A percentile compares a stretch with the other conserved stretches of the same genome.
Evolutionary conservation across 2,888 invertebrate species (phyloP).

Genomic region (Cephus nigrinus): DNA sequence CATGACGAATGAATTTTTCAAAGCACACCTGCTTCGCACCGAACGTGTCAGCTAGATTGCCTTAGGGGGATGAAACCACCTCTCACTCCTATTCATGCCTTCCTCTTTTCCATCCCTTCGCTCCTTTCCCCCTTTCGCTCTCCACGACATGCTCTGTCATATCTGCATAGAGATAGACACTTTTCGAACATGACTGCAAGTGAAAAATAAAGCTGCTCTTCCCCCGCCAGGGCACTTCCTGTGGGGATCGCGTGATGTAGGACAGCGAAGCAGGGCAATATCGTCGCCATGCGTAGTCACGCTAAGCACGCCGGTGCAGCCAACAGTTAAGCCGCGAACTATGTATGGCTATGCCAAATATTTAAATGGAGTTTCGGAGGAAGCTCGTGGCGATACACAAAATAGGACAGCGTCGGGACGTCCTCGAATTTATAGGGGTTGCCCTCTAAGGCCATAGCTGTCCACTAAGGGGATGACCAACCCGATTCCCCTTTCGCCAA

Average conservation of each 20-base stretch:
- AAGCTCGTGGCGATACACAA: background rate
- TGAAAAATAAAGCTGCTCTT: background rate
- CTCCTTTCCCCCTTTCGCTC: background rate
- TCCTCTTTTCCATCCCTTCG: background rate
- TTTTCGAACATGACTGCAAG: background rate
- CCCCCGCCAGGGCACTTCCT: too few relatives aligned
- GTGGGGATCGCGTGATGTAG: background rate
- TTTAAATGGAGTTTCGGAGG: background rate
- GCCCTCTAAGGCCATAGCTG: background rate
- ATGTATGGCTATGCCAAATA: background rate
- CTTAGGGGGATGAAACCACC: background rate
- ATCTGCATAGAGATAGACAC: background rate
- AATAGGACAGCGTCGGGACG: slow-evolving; percentile 3
- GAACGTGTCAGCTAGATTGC: background rate
- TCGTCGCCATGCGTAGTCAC: background rate
- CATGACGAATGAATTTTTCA: background rate
- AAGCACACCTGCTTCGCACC: background rate
- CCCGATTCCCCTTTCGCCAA: background rate
- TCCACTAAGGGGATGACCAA: background rate
- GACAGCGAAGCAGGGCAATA: background rate
- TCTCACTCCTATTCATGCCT: background rate
- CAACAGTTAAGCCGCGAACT: background rate
- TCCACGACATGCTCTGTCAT: background rate
- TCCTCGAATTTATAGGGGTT: background rate
- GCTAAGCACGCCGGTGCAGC: background rate